Conservation (phyloP, 2,797 vertebrate genomes). For the Balearica regulorum region DNA sequence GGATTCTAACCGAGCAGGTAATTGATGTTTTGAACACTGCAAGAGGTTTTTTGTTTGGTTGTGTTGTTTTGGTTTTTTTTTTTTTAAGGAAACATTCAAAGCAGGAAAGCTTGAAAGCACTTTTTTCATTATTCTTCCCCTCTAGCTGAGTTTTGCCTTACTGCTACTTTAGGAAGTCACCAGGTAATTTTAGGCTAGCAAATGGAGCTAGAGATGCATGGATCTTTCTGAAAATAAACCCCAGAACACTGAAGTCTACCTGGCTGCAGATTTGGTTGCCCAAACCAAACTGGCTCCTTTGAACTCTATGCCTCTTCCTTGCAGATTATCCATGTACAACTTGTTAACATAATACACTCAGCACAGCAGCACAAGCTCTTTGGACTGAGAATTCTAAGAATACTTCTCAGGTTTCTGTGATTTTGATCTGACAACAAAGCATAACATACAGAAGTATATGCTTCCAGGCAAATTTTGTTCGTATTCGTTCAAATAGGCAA, state of each 20-base stretch:
- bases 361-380: neutral
- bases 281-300: neutral
- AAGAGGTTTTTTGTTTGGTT: neutral
- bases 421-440: neutral
- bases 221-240: neutral
- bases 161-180: neutral
- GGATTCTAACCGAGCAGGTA: neutral
- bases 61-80: neutral
- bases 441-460: neutral
- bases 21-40: neutral
- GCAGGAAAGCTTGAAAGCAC: neutral
- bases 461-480: neutral
- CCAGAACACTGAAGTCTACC: neutral
- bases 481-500: neutral
- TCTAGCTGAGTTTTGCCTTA: neutral
- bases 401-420: neutral
- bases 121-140: neutral
- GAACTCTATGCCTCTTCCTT: neutral
- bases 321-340: neutral
- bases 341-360: neutral
- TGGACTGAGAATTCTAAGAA: neutral
- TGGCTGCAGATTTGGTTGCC: neutral
- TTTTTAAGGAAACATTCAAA: neutral
- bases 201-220: neutral
- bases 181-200: neutral